Percentiles rank a stretch among this genome's conserved stretches.
phyloP scores from a whole-genome alignment of 2,888 invertebrate species.

The Iselma pallidipennis region DNA sequence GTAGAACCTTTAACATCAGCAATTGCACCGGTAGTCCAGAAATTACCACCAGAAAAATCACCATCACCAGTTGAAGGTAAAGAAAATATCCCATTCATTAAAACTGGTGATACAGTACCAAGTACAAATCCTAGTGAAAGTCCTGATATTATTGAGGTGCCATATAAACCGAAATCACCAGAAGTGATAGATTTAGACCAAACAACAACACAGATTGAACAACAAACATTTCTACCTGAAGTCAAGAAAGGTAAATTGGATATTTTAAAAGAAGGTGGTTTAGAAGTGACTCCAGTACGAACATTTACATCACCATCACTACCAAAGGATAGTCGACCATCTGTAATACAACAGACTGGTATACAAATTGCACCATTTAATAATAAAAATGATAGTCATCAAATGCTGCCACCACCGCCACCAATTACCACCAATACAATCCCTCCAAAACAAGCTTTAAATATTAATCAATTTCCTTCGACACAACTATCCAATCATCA shows the following conservation, averaged over 20 bases:
- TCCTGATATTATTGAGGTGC: slow-evolving; percentile 47
- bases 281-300: slow-evolving; percentile 73
- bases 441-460: slow-evolving; percentile 48
- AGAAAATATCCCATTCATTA: slow-evolving; percentile 60
- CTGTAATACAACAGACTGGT: slow-evolving; percentile 47
- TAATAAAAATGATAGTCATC: slow-evolving; percentile 29
- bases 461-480: slow-evolving; percentile 28
- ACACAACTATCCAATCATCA: not conserved
- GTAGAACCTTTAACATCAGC: slow-evolving; percentile 52
- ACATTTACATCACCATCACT: slow-evolving; percentile 36
- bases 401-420: slow-evolving; percentile 44
- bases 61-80: slow-evolving; percentile 59
- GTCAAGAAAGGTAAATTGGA: slow-evolving; percentile 73
- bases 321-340: slow-evolving; percentile 46
- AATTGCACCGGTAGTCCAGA: slow-evolving; percentile 53
- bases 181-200: slow-evolving; percentile 67
- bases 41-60: slow-evolving; percentile 55
- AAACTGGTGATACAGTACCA: slow-evolving; percentile 35
- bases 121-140: slow-evolving; percentile 23
- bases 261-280: slow-evolving; percentile 73
- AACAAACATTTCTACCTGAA: slow-evolving; percentile 37
- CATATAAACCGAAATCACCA: slow-evolving; percentile 63
- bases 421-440: slow-evolving; percentile 37
- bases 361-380: slow-evolving; percentile 26
- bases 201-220: slow-evolving; percentile 31